These are phyloP conservation scores for Rosalia funebris DNA, from an alignment of 2,888 invertebrate genomes.

Conservation along the genomic window DNA sequence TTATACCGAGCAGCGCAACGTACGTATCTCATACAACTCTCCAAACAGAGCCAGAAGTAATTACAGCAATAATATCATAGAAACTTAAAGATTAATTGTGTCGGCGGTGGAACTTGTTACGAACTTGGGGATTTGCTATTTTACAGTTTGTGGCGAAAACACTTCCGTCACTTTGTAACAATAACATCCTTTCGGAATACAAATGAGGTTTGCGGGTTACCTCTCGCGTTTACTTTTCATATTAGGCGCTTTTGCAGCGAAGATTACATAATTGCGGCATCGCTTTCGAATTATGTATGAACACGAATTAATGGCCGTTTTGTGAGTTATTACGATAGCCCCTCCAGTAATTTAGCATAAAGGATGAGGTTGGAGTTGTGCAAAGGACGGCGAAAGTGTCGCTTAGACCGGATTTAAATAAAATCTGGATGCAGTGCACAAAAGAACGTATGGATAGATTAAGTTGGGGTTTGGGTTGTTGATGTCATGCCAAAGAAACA, in stretches of 20 bases:
- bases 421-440: no score
- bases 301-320: neutral
- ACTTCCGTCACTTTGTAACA: slow-evolving; percentile 44
- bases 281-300: slow-evolving; percentile 1
- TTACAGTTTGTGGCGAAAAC: slow-evolving; percentile 44
- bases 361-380: no score
- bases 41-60: slow-evolving; percentile 26
- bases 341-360: no score
- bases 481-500: no score
- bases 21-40: slow-evolving; percentile 10
- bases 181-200: slow-evolving; percentile 44
- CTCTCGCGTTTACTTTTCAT: slow-evolving; percentile 21
- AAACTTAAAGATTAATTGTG: slow-evolving; percentile 46
- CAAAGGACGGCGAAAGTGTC: no score
- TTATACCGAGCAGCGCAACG: no score
- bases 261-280: neutral
- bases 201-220: slow-evolving; percentile 34
- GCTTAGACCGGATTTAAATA: no score
- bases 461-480: no score
- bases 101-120: slow-evolving; percentile 43
- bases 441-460: no score
- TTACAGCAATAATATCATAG: slow-evolving; percentile 44
- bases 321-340: no score
- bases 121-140: slow-evolving; percentile 44
- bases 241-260: slow-evolving; percentile 1